Evolutionary conservation across 2,888 invertebrate genomes (phyloP), one percentile per base, ranked within the genome.

Genomic region (Perizoma flavofasciatum): DNA sequence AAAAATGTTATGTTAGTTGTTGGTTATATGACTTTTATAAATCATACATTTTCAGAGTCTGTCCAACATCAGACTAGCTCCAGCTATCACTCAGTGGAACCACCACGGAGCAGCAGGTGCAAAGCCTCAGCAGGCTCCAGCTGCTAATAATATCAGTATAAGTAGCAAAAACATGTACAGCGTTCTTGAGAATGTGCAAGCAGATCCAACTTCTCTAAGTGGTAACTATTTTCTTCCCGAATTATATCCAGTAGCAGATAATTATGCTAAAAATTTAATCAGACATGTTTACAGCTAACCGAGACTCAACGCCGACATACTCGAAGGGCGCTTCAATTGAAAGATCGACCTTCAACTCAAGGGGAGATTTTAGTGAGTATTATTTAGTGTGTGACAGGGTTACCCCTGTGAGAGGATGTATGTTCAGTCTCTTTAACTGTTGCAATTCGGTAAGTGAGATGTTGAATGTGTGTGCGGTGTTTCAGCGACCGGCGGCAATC

Each of bases 261-360:
- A 34, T 54, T 60, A 52, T 56, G 55, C 45, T 37, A 55, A 51
- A 47, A 59, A 47, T 56, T 5, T 33, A 55, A 52, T 52, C 10
- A 65, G 58, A 57, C 50, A 66, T 65, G 62, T 61, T 77, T 78
- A 59, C 68, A 90, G 89, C 79, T 59, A 86, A 79, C 69, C 86
- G 88, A 70, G 90, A 91, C 53, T 75, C 85, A 67, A 65, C 83
- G 2, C 71, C 85, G 40, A 80, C 73, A 64, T 90, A 89, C 68
- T 85, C 91, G 37, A 92, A 92, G 77, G 88, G 88, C 50, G 88
- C 88, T 47, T 92, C 92, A 4, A 92, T 92, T 59, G 92, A 92
- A 72, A 79, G 92, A 59, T 92, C 92, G 0, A 90, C 91, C 55
- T 92, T 92, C 65, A 91, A 85, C 66, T 85, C 89, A 9, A 81